Conservation (phyloP, 2,113 vertebrate genomes). For the Nesoenas mayeri region DNA sequence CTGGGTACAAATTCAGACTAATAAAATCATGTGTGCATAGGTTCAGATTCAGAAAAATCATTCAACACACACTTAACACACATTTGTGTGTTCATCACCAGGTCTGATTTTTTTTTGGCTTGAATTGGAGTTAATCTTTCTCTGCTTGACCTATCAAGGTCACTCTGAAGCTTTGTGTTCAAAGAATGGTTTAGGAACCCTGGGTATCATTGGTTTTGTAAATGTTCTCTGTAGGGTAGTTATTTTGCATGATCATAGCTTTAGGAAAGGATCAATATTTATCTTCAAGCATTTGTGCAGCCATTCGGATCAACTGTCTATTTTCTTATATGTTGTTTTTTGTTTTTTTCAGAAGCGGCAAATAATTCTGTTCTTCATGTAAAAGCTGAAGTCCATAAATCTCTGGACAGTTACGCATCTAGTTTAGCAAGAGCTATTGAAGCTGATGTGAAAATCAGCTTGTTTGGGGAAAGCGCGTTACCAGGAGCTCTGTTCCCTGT, state of each 20-base stretch:
- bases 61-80: background rate
- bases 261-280: background rate
- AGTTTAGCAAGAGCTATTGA: slow-evolving; percentile 93
- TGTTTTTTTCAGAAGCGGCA: slow-evolving; percentile 65
- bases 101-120: background rate
- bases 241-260: background rate
- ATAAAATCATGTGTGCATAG: background rate
- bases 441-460: slow-evolving; percentile 89
- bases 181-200: background rate
- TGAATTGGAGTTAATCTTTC: background rate
- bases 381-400: slow-evolving; percentile 87
- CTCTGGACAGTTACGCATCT: slow-evolving; percentile 89
- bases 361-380: slow-evolving; percentile 81
- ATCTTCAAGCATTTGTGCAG: background rate
- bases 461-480: slow-evolving; percentile 86
- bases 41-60: background rate
- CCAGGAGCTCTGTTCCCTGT: slow-evolving; percentile 70
- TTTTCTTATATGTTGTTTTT: background rate
- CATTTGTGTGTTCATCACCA: background rate
- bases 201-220: background rate
- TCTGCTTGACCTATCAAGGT: accelerated
- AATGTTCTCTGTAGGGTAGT: background rate
- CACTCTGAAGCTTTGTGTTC: background rate
- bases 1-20: background rate
- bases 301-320: background rate